phyloP scores from a whole-genome alignment of 2,113 vertebrate species.

The Neofelis nebulosa region DNA sequence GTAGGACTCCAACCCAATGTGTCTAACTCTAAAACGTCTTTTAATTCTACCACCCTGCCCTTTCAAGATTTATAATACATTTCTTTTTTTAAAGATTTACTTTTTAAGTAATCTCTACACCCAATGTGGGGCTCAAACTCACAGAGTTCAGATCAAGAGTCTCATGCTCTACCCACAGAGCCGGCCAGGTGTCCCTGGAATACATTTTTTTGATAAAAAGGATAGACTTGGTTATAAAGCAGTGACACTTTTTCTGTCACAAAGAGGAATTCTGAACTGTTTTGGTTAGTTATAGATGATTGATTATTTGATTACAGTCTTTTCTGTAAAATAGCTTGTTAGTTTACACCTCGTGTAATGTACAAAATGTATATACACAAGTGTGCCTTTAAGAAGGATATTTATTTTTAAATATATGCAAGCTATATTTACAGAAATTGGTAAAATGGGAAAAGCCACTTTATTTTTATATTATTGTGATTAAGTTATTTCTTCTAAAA shows the following conservation, averaged over 20 bases:
- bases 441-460: neutral
- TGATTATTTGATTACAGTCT: conserved; percentile 1
- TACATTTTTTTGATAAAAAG: neutral
- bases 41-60: neutral
- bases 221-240: neutral
- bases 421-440: neutral
- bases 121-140: too few species aligned
- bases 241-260: neutral
- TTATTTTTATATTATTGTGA: conserved; percentile 40
- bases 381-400: neutral
- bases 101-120: too few species aligned
- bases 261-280: conserved; percentile 29
- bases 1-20: neutral
- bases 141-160: too few species aligned
- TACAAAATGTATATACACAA: neutral
- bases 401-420: conserved; percentile 9
- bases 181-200: too few species aligned
- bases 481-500: conserved; percentile 47
- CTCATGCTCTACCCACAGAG: too few species aligned
- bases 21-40: conserved; percentile 28
- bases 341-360: neutral
- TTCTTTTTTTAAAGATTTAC: too few species aligned
- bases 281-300: neutral
- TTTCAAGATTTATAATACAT: conserved; percentile 21
- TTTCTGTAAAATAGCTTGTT: neutral